phyloP scores from a whole-genome alignment of 2,113 vertebrate species.

The Heterotilapia buettikoferi region DNA sequence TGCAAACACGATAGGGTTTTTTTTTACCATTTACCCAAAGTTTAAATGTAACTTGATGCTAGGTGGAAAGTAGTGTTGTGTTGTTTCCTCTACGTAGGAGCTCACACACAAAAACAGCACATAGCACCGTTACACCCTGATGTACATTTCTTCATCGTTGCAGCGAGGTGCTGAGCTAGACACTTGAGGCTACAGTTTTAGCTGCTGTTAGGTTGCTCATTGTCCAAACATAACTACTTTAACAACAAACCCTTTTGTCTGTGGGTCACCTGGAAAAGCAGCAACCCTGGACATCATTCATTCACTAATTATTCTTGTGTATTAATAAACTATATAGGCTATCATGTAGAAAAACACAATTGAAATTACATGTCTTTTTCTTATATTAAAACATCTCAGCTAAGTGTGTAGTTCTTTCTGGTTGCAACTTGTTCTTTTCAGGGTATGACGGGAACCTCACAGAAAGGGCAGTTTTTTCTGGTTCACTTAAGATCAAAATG shows the following conservation, averaged over 20 bases:
- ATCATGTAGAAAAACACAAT: neutral
- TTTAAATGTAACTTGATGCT: neutral
- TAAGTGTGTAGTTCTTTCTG: neutral
- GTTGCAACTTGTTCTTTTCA: rapidly evolving
- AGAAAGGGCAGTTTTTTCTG: neutral
- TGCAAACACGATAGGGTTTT: neutral
- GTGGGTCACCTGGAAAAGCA: neutral
- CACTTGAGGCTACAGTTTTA: neutral
- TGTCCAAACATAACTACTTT: neutral
- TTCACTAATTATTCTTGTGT: neutral
- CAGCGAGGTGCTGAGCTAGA: neutral
- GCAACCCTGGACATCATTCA: neutral
- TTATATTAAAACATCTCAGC: neutral
- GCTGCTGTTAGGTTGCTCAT: neutral
- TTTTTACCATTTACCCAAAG: neutral
- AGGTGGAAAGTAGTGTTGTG: neutral
- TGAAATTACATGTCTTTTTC: neutral
- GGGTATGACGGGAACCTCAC: neutral
- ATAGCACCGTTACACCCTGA: neutral
- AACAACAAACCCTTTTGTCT: neutral
- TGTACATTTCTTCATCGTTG: neutral
- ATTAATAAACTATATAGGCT: neutral
- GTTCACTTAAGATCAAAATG: neutral
- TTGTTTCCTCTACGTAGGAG: neutral
- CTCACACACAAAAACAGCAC: neutral